Base-by-base conservation (phyloP, 2,113 vertebrate genomes). In the Blennius ocellaris region DNA sequence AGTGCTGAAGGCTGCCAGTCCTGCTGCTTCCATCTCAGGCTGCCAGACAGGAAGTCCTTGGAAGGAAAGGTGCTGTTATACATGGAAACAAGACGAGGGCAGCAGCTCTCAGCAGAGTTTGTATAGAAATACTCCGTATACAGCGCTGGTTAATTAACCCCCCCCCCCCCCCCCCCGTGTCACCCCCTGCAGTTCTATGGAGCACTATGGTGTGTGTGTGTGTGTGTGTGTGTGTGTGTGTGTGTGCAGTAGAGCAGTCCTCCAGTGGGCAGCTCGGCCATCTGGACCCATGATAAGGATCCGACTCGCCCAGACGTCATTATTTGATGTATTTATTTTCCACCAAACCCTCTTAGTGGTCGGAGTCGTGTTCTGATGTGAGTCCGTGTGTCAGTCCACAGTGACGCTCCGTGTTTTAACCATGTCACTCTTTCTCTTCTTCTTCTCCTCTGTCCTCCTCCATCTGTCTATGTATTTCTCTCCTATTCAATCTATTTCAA, bases 191-290 rank as follows among this genome's bases (percentile, higher is more conserved):
- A 30, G 21, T 30, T 30, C 21, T 30, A n/a, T n/a, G n/a, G n/a
- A n/a, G n/a, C n/a, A n/a, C n/a, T n/a, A n/a, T n/a, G n/a, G n/a
- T n/a, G 17, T 61, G 47, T 58, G 41, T n/a, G 45, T 16, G 15
- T 55, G 59, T 53, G 55, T 60, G n/a, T 21, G 53, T 14, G 17
- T 36, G 45, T 15, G 5, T 56, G 12, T 51, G n/a, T 16, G 1
- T 69, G 48, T 67, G 54, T 56, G n/a, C n/a, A n/a, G n/a, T n/a
- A n/a, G n/a, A n/a, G n/a, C n/a, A n/a, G 67, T 75, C 67, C 67
- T 83, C 74, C 66, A 78, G 72, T 63, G 76, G 75, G 76, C 72
- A 69, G 76, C 14, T 67, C 58, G 78, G 86, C 78, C 84, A 90
- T 86, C 85, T 87, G 77, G 76, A 69, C 53, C 72, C 77, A 81